Evolutionary conservation across 2,888 invertebrate species (phyloP), one percentile per base, ranked within the genome.

Genomic region (Protodeltote pygarga): DNA sequence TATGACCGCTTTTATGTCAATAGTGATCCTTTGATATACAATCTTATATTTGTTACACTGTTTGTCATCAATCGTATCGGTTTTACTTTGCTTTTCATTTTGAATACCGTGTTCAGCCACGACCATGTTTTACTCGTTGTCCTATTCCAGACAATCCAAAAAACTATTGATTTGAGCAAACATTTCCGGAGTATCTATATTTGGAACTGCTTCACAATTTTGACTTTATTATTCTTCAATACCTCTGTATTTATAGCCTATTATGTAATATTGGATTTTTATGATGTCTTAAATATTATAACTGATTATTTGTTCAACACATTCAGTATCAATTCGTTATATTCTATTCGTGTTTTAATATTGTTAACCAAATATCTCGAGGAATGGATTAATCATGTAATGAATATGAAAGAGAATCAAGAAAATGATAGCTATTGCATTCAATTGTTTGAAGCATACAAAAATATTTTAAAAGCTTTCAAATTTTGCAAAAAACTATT

Each of bases 141-240:
- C 3, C 46, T 13, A 0, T 44, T 64, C 2, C 65, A 65, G 20
- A 23, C 19, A n/a, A 42, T 60, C n/a, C 32, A 53, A 10, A 40
- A 5, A 4, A 27, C 1, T n/a, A 21, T 60, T 0, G 13, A 32
- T 8, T 46, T 38, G 5, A 45, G 11, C 11, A 31, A 38, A 4
- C 13, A 9, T 4, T 27, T 48, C 6, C n/a, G 3, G 0, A 32
- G 9, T 9, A 60, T 32, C 8, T 32, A 44, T 0, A 9, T 23
- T 10, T 46, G 39, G 45, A 64, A 46, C 5, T 60, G 61, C 48
- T 23, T 60, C 3, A 35, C 28, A 0, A 14, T 44, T 1, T 15
- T 35, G 1, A 19, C 9, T 3, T 6, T 15, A 5, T 1, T 50
- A 0, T 20, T 10, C 0, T 0, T 24, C 0, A 11, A 53, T 23